phyloP scores from a whole-genome alignment of 2,797 vertebrate species.

The Myotis pilosus region DNA sequence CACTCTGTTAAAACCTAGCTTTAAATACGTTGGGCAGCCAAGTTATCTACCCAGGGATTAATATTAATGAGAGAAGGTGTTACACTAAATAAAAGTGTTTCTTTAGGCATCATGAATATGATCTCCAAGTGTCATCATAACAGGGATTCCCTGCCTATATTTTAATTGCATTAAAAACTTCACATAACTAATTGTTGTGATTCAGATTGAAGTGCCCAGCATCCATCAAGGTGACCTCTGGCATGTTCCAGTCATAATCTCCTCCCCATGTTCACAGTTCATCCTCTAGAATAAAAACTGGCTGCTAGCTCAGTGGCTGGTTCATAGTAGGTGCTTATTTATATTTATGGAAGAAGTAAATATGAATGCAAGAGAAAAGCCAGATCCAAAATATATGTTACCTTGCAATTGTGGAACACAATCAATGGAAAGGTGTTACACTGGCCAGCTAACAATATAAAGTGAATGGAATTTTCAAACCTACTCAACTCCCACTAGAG shows the following conservation, averaged over 20 bases:
- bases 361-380: background rate
- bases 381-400: background rate
- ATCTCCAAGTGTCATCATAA: background rate
- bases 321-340: background rate
- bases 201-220: background rate
- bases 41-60: background rate
- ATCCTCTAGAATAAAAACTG: background rate
- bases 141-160: background rate
- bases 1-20: background rate
- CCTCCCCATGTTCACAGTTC: background rate
- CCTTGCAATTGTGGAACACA: background rate
- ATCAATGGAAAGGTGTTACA: background rate
- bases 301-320: background rate
- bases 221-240: background rate
- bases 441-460: background rate
- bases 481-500: slow-evolving; percentile 19
- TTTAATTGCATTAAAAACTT: slow-evolving; percentile 2
- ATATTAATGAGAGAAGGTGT: background rate
- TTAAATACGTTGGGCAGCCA: background rate
- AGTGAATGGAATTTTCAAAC: slow-evolving; percentile 33
- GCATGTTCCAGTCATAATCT: background rate
- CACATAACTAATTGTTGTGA: background rate
- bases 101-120: background rate
- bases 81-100: background rate
- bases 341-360: slow-evolving; percentile 1